phyloP scores from a whole-genome alignment of 2,797 vertebrate species.

The Leptatherina wallacei region DNA sequence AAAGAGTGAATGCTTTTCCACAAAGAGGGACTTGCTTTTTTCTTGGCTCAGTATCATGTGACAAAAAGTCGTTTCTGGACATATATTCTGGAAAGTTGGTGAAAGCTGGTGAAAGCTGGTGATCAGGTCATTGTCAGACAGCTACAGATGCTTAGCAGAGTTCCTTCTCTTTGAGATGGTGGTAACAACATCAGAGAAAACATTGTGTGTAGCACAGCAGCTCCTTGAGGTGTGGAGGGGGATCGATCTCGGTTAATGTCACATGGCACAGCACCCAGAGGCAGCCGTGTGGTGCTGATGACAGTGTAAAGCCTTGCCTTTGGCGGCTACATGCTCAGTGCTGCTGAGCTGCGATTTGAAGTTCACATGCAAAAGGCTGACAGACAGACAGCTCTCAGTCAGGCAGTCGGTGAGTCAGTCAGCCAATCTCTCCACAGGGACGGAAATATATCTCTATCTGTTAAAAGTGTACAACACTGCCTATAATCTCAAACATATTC shows the following conservation, averaged over 20 bases:
- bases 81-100: background rate
- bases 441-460: conserved; percentile 66
- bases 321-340: conserved; percentile 81
- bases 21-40: background rate
- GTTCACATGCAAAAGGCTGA: conserved; percentile 79
- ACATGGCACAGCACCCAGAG: conserved; percentile 81
- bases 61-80: conserved; percentile 12
- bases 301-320: conserved; percentile 83
- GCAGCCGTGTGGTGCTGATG: conserved; percentile 78
- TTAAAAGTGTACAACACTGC: conserved; percentile 62
- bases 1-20: conserved; percentile 1
- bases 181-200: conserved; percentile 65
- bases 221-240: conserved; percentile 76
- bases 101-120: conserved; percentile 28
- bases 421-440: conserved; percentile 67
- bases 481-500: conserved; percentile 57
- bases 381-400: conserved; percentile 82
- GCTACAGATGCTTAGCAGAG: conserved; percentile 48
- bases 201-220: conserved; percentile 62
- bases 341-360: conserved; percentile 79
- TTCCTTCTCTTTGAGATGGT: conserved; percentile 61
- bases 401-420: conserved; percentile 63
- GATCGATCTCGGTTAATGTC: conserved; percentile 82
- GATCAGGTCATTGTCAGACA: conserved; percentile 67
- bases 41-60: background rate